These are phyloP conservation scores for Achlya flavicornis DNA, from an alignment of 2,888 invertebrate genomes.

Conservation along the genomic window DNA sequence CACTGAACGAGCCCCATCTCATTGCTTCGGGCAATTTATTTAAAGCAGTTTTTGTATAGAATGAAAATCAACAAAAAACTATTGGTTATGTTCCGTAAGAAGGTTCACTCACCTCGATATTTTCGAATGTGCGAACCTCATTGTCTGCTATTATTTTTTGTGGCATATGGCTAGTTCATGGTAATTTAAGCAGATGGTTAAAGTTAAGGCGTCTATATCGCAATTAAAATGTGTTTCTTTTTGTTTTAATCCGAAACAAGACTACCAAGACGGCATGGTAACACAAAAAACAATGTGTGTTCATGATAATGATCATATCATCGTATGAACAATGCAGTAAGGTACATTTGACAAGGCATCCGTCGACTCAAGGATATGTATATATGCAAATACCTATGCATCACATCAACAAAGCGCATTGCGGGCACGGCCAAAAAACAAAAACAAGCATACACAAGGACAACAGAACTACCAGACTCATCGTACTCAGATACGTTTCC, in stretches of 20 bases:
- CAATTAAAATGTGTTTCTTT: slow-evolving; percentile 24
- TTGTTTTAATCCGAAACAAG: slow-evolving; percentile 15
- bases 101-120: slow-evolving; percentile 76
- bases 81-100: slow-evolving; percentile 63
- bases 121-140: slow-evolving; percentile 79
- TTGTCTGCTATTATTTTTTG: slow-evolving; percentile 76
- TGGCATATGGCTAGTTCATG: slow-evolving; percentile 70
- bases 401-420: slow-evolving; percentile 65
- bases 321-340: slow-evolving; percentile 51
- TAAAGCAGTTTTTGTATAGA: slow-evolving; percentile 65
- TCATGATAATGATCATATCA: slow-evolving; percentile 37
- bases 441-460: slow-evolving; percentile 50
- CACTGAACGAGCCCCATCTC: slow-evolving; percentile 52
- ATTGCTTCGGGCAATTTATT: slow-evolving; percentile 63
- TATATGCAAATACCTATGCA: slow-evolving; percentile 63
- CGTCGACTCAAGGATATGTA: slow-evolving; percentile 60
- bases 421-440: slow-evolving; percentile 57
- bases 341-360: slow-evolving; percentile 58
- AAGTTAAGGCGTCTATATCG: slow-evolving; percentile 36
- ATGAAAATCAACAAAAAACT: slow-evolving; percentile 65
- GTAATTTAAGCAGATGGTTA: slow-evolving; percentile 58
- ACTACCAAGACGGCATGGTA: slow-evolving; percentile 7
- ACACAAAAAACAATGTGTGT: background rate
- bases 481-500: slow-evolving; percentile 19
- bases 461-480: slow-evolving; percentile 51